Conservation (phyloP, 1,140 invertebrate genomes). For the Panagrolaimus sp. region DNA sequence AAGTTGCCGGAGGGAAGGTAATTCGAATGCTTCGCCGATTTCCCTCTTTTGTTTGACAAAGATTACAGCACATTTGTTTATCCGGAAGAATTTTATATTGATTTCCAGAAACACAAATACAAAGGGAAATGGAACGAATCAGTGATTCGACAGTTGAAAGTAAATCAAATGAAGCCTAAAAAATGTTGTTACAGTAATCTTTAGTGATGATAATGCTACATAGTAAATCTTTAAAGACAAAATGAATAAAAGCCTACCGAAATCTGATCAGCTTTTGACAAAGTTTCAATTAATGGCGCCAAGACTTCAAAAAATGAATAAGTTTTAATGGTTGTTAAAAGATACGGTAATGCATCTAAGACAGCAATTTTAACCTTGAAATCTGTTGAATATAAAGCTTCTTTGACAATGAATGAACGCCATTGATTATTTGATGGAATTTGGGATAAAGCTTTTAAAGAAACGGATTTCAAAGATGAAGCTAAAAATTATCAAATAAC, state of each 20-base stretch:
- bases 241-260: background rate
- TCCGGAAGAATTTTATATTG: too few relatives aligned
- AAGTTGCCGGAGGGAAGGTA: too few relatives aligned
- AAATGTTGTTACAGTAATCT: background rate
- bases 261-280: background rate
- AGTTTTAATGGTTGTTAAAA: background rate
- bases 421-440: background rate
- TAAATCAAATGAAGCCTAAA: background rate
- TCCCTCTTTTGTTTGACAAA: too few relatives aligned
- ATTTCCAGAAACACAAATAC: too few relatives aligned
- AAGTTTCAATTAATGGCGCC: background rate
- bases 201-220: background rate
- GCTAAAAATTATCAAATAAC: background rate
- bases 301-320: background rate
- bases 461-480: background rate
- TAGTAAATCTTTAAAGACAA: background rate
- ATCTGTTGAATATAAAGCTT: background rate
- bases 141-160: too few relatives aligned
- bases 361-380: background rate
- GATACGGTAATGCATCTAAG: background rate
- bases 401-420: slow-evolving; percentile 6
- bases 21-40: too few relatives aligned
- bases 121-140: too few relatives aligned
- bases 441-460: background rate
- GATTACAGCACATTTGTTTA: too few relatives aligned